A percentile compares a stretch with the other conserved stretches of the same genome.
These are phyloP conservation scores for Actenoides hombroni DNA, from an alignment of 2,113 vertebrate genomes.

Conservation along the genomic window DNA sequence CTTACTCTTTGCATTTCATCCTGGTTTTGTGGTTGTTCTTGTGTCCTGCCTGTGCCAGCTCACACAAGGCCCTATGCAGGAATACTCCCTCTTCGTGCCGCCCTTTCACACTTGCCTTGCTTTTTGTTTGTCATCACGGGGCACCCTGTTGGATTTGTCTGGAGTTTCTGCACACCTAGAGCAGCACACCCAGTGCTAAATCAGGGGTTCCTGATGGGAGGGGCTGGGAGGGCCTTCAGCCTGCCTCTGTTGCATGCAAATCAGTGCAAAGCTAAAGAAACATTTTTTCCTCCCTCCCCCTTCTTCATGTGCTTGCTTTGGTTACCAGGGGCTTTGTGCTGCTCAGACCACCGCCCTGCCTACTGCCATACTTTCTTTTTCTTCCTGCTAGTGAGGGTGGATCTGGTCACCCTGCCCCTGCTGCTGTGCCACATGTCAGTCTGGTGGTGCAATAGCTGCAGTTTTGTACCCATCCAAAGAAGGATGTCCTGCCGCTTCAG, in stretches of 20 bases:
- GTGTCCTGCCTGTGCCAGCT: background rate
- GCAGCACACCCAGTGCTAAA: too few species aligned
- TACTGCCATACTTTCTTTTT: background rate
- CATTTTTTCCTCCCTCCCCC: background rate
- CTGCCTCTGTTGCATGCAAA: background rate
- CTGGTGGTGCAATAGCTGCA: background rate
- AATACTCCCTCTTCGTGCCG: background rate
- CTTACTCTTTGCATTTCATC: background rate
- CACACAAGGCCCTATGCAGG: background rate
- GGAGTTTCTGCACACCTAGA: background rate
- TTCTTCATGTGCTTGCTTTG: background rate
- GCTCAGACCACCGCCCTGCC: background rate
- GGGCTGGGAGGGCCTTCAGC: too few species aligned
- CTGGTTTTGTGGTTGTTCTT: background rate
- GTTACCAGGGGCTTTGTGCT: background rate
- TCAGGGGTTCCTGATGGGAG: fast-evolving
- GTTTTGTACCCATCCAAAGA: background rate
- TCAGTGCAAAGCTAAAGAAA: background rate
- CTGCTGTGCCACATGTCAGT: fast-evolving
- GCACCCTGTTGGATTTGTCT: fast-evolving
- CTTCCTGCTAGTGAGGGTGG: background rate
- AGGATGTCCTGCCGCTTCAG: background rate
- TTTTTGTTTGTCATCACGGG: background rate
- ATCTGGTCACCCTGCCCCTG: too few species aligned
- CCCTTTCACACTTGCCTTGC: background rate